Conservation (phyloP, 2,797 vertebrate genomes). For the Astyanax mexicanus region DNA sequence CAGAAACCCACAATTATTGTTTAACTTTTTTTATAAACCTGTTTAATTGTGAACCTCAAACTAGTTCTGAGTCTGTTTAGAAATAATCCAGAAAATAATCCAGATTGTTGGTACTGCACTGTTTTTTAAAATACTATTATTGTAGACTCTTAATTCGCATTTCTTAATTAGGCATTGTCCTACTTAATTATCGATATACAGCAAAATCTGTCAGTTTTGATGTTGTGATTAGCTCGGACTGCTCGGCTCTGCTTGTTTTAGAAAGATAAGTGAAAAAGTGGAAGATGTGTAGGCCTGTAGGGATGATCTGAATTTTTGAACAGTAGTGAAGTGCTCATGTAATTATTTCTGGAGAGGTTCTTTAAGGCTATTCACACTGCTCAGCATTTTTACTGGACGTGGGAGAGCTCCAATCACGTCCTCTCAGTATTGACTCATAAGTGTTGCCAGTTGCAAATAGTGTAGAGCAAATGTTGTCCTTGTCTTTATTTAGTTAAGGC, state of each 20-base stretch:
- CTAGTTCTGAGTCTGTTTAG: too few species aligned
- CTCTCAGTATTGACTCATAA: neutral
- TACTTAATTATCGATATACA: too few species aligned
- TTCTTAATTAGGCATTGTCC: too few species aligned
- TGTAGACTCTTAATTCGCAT: too few species aligned
- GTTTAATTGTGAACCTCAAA: too few species aligned
- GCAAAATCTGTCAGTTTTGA: too few species aligned
- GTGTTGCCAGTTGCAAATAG: neutral
- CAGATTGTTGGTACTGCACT: too few species aligned
- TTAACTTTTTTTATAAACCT: too few species aligned
- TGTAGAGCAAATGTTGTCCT: neutral
- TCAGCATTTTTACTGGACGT: neutral
- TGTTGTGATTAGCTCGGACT: too few species aligned
- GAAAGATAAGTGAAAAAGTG: neutral
- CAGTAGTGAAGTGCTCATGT: neutral
- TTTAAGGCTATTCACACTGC: neutral
- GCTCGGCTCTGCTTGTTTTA: neutral
- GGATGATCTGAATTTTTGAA: neutral
- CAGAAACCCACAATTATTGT: too few species aligned
- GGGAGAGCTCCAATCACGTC: neutral
- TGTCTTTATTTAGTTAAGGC: neutral
- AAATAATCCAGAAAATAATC: too few species aligned
- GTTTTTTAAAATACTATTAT: too few species aligned
- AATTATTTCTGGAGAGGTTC: neutral
- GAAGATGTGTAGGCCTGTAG: neutral